A percentile compares a stretch with the other conserved stretches of the same genome.
Evolutionary conservation across 2,888 invertebrate genomes (phyloP).

Genomic region (Stenolophus ochropezus): DNA sequence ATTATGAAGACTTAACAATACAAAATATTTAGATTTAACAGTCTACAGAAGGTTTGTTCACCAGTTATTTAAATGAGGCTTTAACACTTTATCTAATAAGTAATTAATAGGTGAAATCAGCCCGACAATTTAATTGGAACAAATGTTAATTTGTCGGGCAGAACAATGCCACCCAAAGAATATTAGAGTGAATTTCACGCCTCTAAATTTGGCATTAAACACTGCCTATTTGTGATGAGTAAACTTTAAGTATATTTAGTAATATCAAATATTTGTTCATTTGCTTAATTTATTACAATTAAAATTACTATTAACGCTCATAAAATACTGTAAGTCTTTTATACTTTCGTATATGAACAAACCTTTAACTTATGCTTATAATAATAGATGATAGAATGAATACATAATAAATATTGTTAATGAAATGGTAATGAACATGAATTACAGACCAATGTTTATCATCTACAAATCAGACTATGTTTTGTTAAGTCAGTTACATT

Average conservation of each 20-base stretch:
- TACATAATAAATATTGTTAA: conserved; percentile 44
- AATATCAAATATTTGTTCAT: conserved; percentile 8
- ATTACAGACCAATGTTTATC: conserved; percentile 37
- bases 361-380: conserved; percentile 47
- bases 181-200: conserved; percentile 29
- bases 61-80: conserved; percentile 23
- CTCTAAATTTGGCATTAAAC: conserved; percentile 36
- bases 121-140: too few relatives aligned
- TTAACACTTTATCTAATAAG: conserved; percentile 8
- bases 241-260: conserved; percentile 24
- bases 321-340: conserved; percentile 24
- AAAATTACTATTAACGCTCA: conserved; percentile 1
- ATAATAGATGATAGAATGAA: conserved; percentile 42
- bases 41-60: conserved; percentile 56
- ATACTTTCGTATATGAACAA: conserved; percentile 42
- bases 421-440: conserved; percentile 49
- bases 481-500: conserved; percentile 49
- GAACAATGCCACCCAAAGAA: too few relatives aligned
- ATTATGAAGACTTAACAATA: conserved; percentile 54
- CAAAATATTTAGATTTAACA: conserved; percentile 47
- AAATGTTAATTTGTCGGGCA: too few relatives aligned
- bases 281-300: conserved; percentile 31
- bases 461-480: conserved; percentile 49
- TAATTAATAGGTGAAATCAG: too few relatives aligned
- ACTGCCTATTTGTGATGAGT: conserved; percentile 40